Evolutionary conservation across 2,888 invertebrate genomes (phyloP), one percentile per base, ranked within the genome.

Genomic region (Heteromyza rotundicornis): DNA sequence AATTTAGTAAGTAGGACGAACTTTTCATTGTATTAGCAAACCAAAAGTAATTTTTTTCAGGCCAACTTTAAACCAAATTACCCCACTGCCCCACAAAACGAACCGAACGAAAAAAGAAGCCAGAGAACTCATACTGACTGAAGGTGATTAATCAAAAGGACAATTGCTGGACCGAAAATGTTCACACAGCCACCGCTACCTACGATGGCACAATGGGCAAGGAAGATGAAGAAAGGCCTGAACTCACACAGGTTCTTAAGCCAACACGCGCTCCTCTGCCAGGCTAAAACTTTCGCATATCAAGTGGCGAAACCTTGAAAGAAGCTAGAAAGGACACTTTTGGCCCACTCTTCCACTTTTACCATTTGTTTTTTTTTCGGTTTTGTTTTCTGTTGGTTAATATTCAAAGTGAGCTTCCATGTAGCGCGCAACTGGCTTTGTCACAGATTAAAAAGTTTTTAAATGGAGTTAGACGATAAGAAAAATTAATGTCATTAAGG

Each of bases 391-490:
- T 5, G n/a, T 27, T 40, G 62, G 62, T 63, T 61, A 47, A 60
- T 65, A 65, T 63, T 60, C 63, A 49, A 59, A 57, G 60, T 59
- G 61, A 36, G 59, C 53, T 36, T 51, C 23, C 50, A 16, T 63
- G 62, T 65, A 64, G 66, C 62, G 63, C 64, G 57, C 67, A 78
- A 74, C 78, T 79, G 78, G 70, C 76, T 80, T 76, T 73, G 73
- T 69, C 71, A 73, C 71, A 77, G 76, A 78, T 78, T 79, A 79
- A 76, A 79, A 78, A 78, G 74, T 78, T 78, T 77, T 47, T 47
- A 52, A 52, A 52, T 52, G 52, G 52, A 23, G 52, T 32, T 52
- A 27, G 52, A 52, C 52, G 52, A 52, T 52, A 52, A 52, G 52
- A 52, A 52, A 52, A 52, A 52, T 52, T 52, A 52, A 52, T 52